A percentile compares a stretch with the other conserved stretches of the same genome.
Conservation (phyloP, 2,888 invertebrate genomes). For the Sthenelais limicola region DNA sequence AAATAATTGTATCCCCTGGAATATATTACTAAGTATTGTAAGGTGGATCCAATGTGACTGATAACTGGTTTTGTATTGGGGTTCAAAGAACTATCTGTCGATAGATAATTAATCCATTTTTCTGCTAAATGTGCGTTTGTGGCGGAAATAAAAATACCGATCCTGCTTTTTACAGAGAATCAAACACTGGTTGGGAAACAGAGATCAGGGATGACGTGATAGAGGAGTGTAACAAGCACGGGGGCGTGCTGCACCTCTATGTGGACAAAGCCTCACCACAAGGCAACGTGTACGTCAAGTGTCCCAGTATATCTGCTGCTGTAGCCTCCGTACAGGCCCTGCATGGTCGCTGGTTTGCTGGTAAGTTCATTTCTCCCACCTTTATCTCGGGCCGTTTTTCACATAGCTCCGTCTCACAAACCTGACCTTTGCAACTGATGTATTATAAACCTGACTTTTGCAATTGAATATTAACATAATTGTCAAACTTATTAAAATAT, state of each 20-base stretch:
- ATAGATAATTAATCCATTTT: no score
- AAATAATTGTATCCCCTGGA: no score
- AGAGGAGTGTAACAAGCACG: constrained; percentile 98
- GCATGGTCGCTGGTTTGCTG: constrained; percentile 98
- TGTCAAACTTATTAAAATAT: no score
- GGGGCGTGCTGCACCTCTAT: constrained; percentile 94
- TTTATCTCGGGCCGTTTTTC: not conserved
- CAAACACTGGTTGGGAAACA: constrained; percentile 87
- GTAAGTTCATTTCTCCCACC: constrained; percentile 64
- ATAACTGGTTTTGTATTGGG: no score
- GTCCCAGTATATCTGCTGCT: constrained; percentile 96
- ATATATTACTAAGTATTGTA: no score
- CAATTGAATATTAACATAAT: no score
- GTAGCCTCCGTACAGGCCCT: constrained; percentile 96
- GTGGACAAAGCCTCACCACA: constrained; percentile 94
- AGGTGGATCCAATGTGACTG: no score
- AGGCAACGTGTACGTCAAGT: constrained; percentile 99
- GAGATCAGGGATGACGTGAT: constrained; percentile 98
- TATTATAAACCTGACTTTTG: no score
- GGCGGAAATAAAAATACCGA: no score
- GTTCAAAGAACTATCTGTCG: no score
- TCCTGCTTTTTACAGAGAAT: constrained; percentile 77
- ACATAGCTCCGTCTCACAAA: not conserved
- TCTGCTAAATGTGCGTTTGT: no score
- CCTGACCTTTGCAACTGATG: no score